Evolutionary conservation across 1,140 invertebrate species (phyloP), one percentile per base, ranked within the genome.

Genomic region (Drosophila parvula): DNA sequence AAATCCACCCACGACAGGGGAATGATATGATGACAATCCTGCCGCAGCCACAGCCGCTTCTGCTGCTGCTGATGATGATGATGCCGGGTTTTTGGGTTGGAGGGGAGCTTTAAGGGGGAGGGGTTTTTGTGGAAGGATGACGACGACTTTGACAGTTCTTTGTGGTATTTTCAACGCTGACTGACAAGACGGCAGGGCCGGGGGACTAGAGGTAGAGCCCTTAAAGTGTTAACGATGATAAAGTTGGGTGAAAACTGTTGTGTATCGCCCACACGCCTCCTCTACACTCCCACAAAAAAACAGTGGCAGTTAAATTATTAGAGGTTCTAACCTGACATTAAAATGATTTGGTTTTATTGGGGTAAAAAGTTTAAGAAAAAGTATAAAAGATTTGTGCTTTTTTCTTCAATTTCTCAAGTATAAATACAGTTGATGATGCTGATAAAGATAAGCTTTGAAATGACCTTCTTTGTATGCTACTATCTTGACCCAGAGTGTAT

Each of bases 101-200:
- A 28, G 41, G 44, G 63, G 41, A 34, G 44, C n/a, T 61, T 18
- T 30, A 8, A 27, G 34, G 30, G 34, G 74, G 48, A 27, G 34
- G 30, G 34, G 74, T 45, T 68, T 58, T 14, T 55, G 48, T 57
- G 51, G 67, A 22, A 59, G 44, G 47, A 76, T 43, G 47, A 82
- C 71, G 62, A 88, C 77, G 69, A 89, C 69, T 88, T 89, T 88
- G 83, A 89, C 83, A 88, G 80, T 89, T 88, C 83, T 88, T 88
- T 88, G 83, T 88, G 83, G 83, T 79, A 68, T 79, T 67, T 79
- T 45, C 78, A 67, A 43, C 43, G 51, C 76, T 57, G 51, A 45
- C 48, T 63, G 62, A 75, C 47, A 75, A 59, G 53, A 75, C 32
- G 32, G 22, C 9, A 40, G 3, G 14, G 10, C 43, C 14, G 45